Base-by-base conservation (phyloP, 2,113 vertebrate species). In the Amazona guildingii region DNA sequence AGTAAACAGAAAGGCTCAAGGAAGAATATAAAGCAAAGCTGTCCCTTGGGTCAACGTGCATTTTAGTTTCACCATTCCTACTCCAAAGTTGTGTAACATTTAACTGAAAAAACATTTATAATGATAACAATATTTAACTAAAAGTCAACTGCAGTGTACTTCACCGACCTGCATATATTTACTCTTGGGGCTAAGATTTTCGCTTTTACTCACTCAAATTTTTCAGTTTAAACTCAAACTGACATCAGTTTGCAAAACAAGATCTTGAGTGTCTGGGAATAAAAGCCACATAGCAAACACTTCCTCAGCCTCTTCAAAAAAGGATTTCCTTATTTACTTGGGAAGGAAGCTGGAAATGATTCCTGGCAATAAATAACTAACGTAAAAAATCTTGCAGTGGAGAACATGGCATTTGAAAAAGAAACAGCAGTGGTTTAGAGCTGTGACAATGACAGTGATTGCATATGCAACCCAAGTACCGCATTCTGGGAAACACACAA, bases 321-420 rank as follows among this genome's bases (percentile, higher is more conserved):
- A 96, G 94, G 96, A 97, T 97, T 94, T 97, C 95, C 96, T 96
- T 96, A 94, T 97, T 95, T 94, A 82, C 41, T 79, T 66, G 41
- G 81, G 64, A 94, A 92, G 77, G 84, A 95, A 91, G 17, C 15
- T 66, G 25, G 69, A 82, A 79, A 78, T 78, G 20, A 61, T 77
- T 86, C 35, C 39, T 25, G 18, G 69, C 68, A 90, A 92, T 81
- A 92, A 92, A 76, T 69, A 83, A 24, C n/a, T 64, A 87, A 62
- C 25, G 37, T 27, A 63, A 64, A 92, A 86, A 64, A 43, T 23
- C 59, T 35, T 79, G 8, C 63, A 46, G 39, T 28, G 13, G 48
- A 70, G 7, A 83, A 21, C 10, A 13, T 57, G 44, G 28, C 13
- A 27, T 61, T 49, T 8, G 0, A 44, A 78, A 86, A 39, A 54